Conservation (phyloP, 2,888 invertebrate species). For the Drosophila prostipennis region DNA sequence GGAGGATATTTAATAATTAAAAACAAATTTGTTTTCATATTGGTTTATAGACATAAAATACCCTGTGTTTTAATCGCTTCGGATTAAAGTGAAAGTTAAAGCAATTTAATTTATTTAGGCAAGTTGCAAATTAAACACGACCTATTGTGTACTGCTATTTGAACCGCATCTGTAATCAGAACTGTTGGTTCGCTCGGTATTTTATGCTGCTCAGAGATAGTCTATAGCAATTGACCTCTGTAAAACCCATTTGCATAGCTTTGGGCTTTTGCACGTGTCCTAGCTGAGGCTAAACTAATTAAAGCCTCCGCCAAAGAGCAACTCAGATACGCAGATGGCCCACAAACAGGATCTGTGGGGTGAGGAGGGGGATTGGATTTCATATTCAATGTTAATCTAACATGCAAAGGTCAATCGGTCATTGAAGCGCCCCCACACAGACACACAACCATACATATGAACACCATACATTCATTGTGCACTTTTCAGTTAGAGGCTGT, state of each 20-base stretch:
- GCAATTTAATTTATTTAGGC: neutral
- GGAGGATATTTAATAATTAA: too few species aligned
- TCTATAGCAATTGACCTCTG: conserved; percentile 69
- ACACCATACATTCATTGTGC: conserved; percentile 10
- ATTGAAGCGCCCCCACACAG: conserved; percentile 52
- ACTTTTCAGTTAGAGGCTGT: conserved; percentile 47
- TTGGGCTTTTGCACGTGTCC: conserved; percentile 66
- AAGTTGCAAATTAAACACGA: neutral
- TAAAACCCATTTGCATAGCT: conserved; percentile 59
- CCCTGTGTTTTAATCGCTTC: too few species aligned
- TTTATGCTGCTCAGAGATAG: conserved; percentile 11
- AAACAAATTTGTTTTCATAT: neutral
- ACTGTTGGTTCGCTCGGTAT: conserved; percentile 27
- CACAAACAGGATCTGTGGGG: conserved; percentile 18
- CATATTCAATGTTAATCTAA: conserved; percentile 73
- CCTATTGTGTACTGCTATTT: neutral
- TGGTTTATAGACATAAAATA: too few species aligned
- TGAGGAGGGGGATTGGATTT: conserved; percentile 12
- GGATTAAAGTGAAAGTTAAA: neutral
- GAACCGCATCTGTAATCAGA: conserved; percentile 10
- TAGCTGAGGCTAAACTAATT: conserved; percentile 65
- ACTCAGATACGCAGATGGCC: conserved; percentile 10
- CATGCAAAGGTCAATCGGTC: conserved; percentile 79
- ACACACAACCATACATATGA: neutral
- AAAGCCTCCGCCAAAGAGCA: conserved; percentile 29